Percentiles rank a stretch among this genome's conserved stretches.
Evolutionary conservation across 2,888 invertebrate species (phyloP).

Genomic region (Gymnocheta viridis): DNA sequence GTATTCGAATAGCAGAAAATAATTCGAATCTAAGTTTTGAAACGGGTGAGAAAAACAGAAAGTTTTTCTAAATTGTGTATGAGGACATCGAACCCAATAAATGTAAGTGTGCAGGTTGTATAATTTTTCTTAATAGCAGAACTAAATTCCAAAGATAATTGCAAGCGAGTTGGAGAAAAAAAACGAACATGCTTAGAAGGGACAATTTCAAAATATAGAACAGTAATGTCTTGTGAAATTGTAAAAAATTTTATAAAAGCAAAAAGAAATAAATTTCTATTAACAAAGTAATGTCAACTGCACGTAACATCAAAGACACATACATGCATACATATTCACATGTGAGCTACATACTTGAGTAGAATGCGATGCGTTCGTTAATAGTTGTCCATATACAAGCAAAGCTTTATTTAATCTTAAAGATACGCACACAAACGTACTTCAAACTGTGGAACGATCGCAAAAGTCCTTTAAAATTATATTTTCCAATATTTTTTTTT

Average conservation of each 20-base stretch:
- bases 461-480: not conserved
- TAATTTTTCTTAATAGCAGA: not conserved
- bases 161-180: constrained; percentile 26
- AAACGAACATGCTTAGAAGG: constrained; percentile 40
- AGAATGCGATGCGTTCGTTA: constrained; percentile 14
- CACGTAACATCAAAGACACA: constrained; percentile 35
- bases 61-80: no score
- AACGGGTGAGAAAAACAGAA: no score
- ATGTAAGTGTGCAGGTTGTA: no score
- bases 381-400: not conserved
- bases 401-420: not conserved
- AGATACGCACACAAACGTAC: constrained; percentile 22
- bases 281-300: constrained; percentile 32
- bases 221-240: constrained; percentile 44
- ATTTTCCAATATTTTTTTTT: not conserved
- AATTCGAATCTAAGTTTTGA: no score
- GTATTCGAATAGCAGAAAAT: no score
- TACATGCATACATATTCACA: not conserved
- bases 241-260: constrained; percentile 32
- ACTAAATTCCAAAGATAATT: constrained; percentile 35
- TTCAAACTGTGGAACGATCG: not conserved
- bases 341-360: not conserved
- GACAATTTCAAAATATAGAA: constrained; percentile 48
- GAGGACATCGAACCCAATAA: no score
- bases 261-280: constrained; percentile 56